A percentile compares a stretch with the other conserved stretches of the same genome.
Conservation (phyloP, 1,140 invertebrate genomes). For the Campoletis sonorensis region DNA sequence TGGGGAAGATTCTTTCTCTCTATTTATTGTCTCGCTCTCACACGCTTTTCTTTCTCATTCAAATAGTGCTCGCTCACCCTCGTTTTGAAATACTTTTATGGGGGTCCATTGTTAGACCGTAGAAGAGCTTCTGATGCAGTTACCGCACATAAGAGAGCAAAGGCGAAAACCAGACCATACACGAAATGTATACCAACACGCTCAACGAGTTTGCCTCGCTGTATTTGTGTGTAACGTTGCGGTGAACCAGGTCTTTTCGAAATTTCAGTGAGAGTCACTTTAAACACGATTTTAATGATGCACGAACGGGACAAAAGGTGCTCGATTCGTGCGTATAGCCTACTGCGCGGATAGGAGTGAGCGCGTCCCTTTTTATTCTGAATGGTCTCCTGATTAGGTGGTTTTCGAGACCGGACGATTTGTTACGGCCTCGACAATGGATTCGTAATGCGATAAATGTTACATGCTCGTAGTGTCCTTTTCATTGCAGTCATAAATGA, state of each 20-base stretch:
- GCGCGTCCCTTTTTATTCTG: slow-evolving; percentile 43
- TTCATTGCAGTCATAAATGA: slow-evolving; percentile 32
- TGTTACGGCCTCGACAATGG: slow-evolving; percentile 58
- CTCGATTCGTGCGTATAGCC: slow-evolving; percentile 54
- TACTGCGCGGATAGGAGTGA: slow-evolving; percentile 11
- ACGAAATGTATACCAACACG: slow-evolving; percentile 10
- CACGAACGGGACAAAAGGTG: slow-evolving; percentile 55
- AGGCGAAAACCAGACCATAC: neutral
- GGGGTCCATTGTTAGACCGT: slow-evolving; percentile 63
- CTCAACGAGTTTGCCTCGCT: slow-evolving; percentile 33
- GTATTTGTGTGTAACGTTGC: neutral
- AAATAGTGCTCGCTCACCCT: slow-evolving; percentile 14
- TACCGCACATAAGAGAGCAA: slow-evolving; percentile 3
- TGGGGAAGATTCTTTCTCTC: slow-evolving; percentile 6
- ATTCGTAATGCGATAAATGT: slow-evolving; percentile 53
- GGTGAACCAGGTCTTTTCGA: slow-evolving; percentile 53
- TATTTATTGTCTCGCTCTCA: neutral
- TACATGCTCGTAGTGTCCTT: slow-evolving; percentile 20
- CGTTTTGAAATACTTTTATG: slow-evolving; percentile 59
- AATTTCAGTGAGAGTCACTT: slow-evolving; percentile 61
- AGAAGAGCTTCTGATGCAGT: slow-evolving; percentile 53
- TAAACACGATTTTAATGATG: slow-evolving; percentile 66
- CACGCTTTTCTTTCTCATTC: neutral
- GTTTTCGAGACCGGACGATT: slow-evolving; percentile 59
- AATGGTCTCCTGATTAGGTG: slow-evolving; percentile 65